A percentile compares a stretch with the other conserved stretches of the same genome.
phyloP scores from a whole-genome alignment of 2,797 vertebrate genomes.

The Labeo calbasu region DNA sequence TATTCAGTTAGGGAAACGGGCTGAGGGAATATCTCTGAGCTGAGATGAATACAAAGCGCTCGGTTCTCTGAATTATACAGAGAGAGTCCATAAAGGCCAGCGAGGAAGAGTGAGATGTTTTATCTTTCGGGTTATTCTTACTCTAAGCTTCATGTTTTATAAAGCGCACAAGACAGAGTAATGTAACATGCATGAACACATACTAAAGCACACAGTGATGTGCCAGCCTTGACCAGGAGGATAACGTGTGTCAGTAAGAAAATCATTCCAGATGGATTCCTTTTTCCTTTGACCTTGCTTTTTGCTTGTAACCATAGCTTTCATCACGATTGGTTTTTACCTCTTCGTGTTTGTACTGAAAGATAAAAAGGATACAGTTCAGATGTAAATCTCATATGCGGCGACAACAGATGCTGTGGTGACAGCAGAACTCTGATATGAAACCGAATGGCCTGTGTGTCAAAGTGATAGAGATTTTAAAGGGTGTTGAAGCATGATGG shows the following conservation, averaged over 20 bases:
- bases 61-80: conserved; percentile 49
- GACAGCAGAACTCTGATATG: background rate
- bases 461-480: background rate
- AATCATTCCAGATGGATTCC: background rate
- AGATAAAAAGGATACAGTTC: background rate
- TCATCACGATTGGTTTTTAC: conserved; percentile 13
- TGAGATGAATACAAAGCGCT: conserved; percentile 52
- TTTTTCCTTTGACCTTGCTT: conserved; percentile 5
- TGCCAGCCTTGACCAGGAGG: conserved; percentile 9
- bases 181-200: conserved; percentile 5
- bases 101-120: conserved; percentile 29
- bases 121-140: conserved; percentile 38
- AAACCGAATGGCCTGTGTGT: background rate
- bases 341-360: background rate
- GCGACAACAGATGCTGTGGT: background rate
- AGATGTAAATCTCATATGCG: conserved; percentile 19
- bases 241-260: background rate
- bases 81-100: conserved; percentile 23
- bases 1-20: conserved; percentile 46
- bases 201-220: conserved; percentile 19
- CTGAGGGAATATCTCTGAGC: conserved; percentile 48
- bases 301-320: conserved; percentile 15
- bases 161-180: conserved; percentile 1
- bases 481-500: background rate
- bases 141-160: conserved; percentile 32